Conservation (phyloP, 2,113 vertebrate genomes). For the Ciconia stormi region DNA sequence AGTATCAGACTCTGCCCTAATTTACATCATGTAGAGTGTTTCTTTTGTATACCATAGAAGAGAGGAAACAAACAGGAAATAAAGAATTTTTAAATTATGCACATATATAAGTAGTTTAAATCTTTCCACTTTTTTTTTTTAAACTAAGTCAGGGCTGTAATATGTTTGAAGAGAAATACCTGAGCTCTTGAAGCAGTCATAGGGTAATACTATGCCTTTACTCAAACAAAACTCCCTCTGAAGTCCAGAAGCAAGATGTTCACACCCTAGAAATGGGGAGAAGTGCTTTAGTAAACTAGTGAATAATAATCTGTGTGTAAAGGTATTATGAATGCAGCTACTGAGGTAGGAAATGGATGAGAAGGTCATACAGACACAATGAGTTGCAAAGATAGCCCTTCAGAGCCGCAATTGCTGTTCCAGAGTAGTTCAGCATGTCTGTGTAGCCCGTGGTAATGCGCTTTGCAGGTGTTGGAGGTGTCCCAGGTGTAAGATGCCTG, state of each 20-base stretch:
- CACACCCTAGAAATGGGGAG: accelerated
- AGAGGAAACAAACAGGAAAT: neutral
- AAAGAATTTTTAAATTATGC: neutral
- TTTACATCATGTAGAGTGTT: neutral
- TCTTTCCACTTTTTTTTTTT: neutral
- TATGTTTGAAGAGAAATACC: neutral
- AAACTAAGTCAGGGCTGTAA: neutral
- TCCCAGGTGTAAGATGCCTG: neutral
- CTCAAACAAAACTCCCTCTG: neutral
- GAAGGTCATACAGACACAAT: accelerated
- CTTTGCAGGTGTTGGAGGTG: accelerated
- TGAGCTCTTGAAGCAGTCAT: neutral
- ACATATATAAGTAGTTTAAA: neutral
- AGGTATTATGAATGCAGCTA: neutral
- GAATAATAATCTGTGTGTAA: neutral
- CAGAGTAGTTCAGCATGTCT: neutral
- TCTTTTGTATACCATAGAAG: neutral
- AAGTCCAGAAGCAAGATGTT: neutral
- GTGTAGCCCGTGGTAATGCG: accelerated
- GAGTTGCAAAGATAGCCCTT: neutral
- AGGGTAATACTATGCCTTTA: neutral
- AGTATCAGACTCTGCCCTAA: neutral
- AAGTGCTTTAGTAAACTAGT: neutral
- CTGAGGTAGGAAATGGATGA: neutral
- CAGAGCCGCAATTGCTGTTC: accelerated